Conservation (phyloP, 2,113 vertebrate genomes). For the Oriolus oriolus region DNA sequence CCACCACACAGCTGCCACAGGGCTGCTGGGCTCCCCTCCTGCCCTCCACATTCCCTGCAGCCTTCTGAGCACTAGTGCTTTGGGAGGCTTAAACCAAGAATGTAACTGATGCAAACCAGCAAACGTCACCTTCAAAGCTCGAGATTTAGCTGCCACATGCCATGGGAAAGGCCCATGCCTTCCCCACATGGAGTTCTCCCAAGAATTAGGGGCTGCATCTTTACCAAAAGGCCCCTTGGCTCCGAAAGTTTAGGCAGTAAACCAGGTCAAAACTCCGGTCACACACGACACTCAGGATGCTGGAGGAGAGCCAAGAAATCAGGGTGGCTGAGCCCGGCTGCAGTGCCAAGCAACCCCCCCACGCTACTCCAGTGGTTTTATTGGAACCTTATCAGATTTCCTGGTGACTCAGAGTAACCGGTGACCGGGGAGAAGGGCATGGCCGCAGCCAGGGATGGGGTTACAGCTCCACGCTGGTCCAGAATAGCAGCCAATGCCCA, state of each 20-base stretch:
- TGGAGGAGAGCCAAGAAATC: neutral
- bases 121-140: rapidly evolving
- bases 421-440: neutral
- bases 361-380: neutral
- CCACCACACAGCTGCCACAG: neutral
- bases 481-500: neutral
- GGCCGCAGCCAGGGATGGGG: neutral
- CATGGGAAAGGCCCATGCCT: neutral
- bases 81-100: neutral
- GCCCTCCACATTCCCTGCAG: neutral
- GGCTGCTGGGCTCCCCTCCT: neutral
- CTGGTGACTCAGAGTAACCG: neutral
- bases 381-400: constrained; percentile 40
- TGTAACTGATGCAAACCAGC: neutral
- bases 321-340: neutral
- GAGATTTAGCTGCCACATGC: neutral
- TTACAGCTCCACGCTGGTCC: neutral
- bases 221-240: neutral
- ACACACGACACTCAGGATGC: neutral
- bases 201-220: neutral
- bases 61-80: rapidly evolving
- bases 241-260: neutral
- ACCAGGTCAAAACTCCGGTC: neutral
- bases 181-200: neutral
- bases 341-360: neutral